Base-by-base conservation (phyloP, 30 jellyfish, hydroid and myxozoan species). In the Calvadosia cruxmelitensis region DNA sequence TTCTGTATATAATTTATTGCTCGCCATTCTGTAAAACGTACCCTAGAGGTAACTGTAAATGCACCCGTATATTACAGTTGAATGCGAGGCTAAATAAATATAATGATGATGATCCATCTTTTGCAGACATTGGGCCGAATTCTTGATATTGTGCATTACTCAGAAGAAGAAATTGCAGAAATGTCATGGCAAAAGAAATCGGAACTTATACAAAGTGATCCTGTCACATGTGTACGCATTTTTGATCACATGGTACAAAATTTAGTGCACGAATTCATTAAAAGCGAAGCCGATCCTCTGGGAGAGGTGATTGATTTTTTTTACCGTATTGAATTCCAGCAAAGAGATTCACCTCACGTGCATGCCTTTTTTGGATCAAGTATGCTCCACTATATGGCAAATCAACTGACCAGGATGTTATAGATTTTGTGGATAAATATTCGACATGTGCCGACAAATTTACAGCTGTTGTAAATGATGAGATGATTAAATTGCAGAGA, bases 281-380 rank as follows among this genome's bases (percentile, higher is more conserved):
- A 68, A 68, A 68, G n/a, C n/a, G n/a, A n/a, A n/a, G n/a, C n/a
- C n/a, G n/a, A n/a, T n/a, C n/a, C 69, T 70, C 5, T 70, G 5
- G 80, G 72, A 3, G 72, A 42, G 20, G 53, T 70, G 13, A 28
- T 29, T 16, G 80, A 70, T 70, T 70, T 48, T 51, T 70, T 70
- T 31, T 49, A 68, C 77, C 33, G 72, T 50, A 67, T 75, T 29
- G 80, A 75, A 75, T 75, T 75, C 50, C 86, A 75, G 33, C 71
- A 50, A 31, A 35, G 86, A 29, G 86, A 80, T 49, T 63, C 82
- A 27, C 80, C 86, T 15, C 86, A 75, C 53, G 49, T 66, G 34
- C 86, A 75, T 52, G 76, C 80, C 13, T 50, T 75, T 63, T 75
- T n/a, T 75, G 86, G 86, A 51, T 66, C 15, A 66, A 75, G 53